Evolutionary conservation across 2,113 vertebrate genomes (phyloP).

Genomic region (Gracilinanus agilis): DNA sequence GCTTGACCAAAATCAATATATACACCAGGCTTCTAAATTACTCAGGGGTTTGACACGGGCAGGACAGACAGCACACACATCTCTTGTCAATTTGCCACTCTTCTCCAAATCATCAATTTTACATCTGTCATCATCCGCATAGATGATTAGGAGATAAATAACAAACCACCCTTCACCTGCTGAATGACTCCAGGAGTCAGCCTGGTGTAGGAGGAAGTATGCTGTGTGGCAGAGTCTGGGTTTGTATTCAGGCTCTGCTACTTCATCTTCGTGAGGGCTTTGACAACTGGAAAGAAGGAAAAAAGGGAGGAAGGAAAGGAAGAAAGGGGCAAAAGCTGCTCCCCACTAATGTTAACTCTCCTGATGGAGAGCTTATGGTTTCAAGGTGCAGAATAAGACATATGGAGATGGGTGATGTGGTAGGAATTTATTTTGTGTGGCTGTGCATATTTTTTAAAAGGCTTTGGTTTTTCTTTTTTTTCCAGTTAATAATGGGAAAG

Average conservation of each 20-base stretch:
- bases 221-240: background rate
- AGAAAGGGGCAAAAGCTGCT: background rate
- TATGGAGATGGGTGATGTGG: background rate
- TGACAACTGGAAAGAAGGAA: background rate
- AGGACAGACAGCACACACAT: slow-evolving; percentile 1
- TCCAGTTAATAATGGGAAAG: background rate
- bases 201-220: background rate
- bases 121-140: background rate
- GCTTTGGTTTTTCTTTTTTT: background rate
- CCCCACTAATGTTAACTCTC: background rate
- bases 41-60: background rate
- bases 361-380: background rate
- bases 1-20: background rate
- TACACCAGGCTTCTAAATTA: slow-evolving; percentile 35
- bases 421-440: background rate
- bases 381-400: background rate
- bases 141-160: background rate
- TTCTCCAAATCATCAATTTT: background rate
- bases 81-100: background rate
- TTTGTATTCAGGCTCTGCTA: background rate
- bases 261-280: background rate
- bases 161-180: background rate
- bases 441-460: background rate
- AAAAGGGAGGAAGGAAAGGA: background rate
- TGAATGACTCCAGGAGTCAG: background rate